These are phyloP conservation scores for Dyspetes luteomarginatus DNA, from an alignment of 2,888 invertebrate genomes.

Conservation along the genomic window DNA sequence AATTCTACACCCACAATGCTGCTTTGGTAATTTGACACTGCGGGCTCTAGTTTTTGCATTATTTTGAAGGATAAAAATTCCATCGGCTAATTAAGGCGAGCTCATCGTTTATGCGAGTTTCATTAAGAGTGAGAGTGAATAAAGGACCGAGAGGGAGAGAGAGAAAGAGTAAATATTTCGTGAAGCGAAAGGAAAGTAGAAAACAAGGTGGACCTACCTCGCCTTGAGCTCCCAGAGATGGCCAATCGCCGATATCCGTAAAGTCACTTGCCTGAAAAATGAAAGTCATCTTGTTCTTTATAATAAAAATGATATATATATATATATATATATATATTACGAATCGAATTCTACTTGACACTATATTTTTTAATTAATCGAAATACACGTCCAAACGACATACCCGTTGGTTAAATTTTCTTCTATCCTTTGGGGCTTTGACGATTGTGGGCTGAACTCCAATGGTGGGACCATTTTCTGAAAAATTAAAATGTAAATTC, in stretches of 20 bases:
- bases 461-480: constrained; percentile 80
- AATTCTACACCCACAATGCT: constrained; percentile 77
- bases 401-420: constrained; percentile 85
- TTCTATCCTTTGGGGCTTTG: constrained; percentile 84
- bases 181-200: constrained; percentile 58
- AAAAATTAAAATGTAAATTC: constrained; percentile 56
- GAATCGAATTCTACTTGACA: background rate
- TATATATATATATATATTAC: background rate
- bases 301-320: too few species aligned
- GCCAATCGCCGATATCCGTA: constrained; percentile 96
- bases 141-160: constrained; percentile 23
- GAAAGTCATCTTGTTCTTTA: constrained; percentile 57
- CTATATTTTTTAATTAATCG: background rate
- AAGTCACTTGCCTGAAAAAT: constrained; percentile 92
- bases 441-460: constrained; percentile 82
- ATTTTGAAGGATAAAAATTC: constrained; percentile 16
- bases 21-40: constrained; percentile 65
- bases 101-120: constrained; percentile 13
- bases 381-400: constrained; percentile 29
- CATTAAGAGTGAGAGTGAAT: background rate
- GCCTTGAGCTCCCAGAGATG: constrained; percentile 90
- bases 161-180: constrained; percentile 13
- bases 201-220: constrained; percentile 82
- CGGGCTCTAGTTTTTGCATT: constrained; percentile 79
- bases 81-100: constrained; percentile 17